Evolutionary conservation across 2,113 vertebrate species (phyloP).

Genomic region (Sebastes schlegelii): DNA sequence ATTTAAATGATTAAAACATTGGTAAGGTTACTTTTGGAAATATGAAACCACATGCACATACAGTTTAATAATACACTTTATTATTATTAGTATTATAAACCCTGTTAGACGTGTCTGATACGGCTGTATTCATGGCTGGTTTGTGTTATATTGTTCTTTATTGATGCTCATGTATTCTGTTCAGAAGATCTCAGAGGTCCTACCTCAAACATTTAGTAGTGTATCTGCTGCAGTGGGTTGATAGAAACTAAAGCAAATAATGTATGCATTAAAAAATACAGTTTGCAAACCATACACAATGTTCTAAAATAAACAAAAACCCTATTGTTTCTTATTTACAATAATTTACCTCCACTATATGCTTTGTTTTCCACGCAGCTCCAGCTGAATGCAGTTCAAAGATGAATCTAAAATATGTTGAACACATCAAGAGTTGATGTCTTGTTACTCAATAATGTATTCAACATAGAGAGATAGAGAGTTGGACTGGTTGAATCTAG

Average conservation of each 20-base stretch:
- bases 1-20: not conserved
- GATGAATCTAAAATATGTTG: not conserved
- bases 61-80: not conserved
- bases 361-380: not conserved
- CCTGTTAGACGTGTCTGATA: not conserved
- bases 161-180: no score
- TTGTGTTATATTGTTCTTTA: not conserved
- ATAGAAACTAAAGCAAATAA: not conserved
- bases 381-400: not conserved
- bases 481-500: not conserved
- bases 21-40: not conserved
- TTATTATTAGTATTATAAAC: no score
- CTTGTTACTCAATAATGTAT: not conserved
- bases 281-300: not conserved
- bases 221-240: not conserved
- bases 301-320: not conserved
- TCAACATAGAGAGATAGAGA: not conserved
- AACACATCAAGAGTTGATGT: not conserved
- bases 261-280: not conserved
- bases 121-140: not conserved
- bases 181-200: no score
- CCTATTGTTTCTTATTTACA: not conserved
- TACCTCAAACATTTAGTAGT: not conserved
- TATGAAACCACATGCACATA: not conserved
- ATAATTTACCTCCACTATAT: not conserved